Evolutionary conservation across 2,797 vertebrate species (phyloP).

Genomic region (Amniataba percoides): DNA sequence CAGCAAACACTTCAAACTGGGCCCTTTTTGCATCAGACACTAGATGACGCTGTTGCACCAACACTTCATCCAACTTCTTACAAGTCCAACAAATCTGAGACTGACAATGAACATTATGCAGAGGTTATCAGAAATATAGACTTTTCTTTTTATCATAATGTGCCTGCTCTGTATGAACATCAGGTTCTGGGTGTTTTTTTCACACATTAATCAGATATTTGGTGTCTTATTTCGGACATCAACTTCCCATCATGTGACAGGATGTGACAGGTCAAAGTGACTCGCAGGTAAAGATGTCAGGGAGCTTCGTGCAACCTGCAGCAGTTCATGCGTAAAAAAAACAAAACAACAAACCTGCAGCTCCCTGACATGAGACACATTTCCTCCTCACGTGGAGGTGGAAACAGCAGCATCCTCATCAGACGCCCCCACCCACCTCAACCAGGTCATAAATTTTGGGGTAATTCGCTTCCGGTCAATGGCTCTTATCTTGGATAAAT

Average conservation of each 20-base stretch:
- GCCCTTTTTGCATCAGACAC: constrained; percentile 20
- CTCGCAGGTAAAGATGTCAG: constrained; percentile 3
- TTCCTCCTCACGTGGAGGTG: constrained; percentile 19
- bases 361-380: constrained; percentile 13
- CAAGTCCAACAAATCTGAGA: neutral
- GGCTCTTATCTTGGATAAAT: constrained; percentile 82
- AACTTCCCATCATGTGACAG: neutral
- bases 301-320: constrained; percentile 38
- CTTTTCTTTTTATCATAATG: neutral
- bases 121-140: neutral
- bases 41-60: constrained; percentile 78
- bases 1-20: too few relatives aligned
- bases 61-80: constrained; percentile 18
- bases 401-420: constrained; percentile 63
- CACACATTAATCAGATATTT: neutral
- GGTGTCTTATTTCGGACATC: neutral
- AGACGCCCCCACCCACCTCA: constrained; percentile 34
- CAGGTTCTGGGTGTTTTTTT: too few relatives aligned
- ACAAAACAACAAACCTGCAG: constrained; percentile 20
- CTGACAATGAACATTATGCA: neutral
- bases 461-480: constrained; percentile 57
- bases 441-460: constrained; percentile 69
- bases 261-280: too few relatives aligned
- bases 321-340: constrained; percentile 18
- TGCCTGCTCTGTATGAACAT: neutral